Percentiles rank a stretch among this genome's conserved stretches.
phyloP scores from a whole-genome alignment of 2,797 vertebrate species.

The Chiloscyllium punctatum region DNA sequence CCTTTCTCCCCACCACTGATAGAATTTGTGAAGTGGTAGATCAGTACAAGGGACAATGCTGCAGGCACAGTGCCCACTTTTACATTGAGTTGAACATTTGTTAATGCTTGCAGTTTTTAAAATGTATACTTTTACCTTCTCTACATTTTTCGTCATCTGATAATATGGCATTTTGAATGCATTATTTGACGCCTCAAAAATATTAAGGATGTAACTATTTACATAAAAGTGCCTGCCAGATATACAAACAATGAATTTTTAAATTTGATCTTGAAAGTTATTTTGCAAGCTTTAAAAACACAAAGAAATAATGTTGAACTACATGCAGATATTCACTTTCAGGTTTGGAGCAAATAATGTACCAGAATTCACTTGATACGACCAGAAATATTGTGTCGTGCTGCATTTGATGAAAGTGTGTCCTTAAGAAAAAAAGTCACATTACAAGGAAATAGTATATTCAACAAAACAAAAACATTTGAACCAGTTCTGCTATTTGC shows the following conservation, averaged over 20 bases:
- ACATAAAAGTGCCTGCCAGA: neutral
- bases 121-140: too few species aligned
- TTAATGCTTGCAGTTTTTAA: too few species aligned
- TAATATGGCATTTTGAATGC: neutral
- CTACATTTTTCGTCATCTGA: too few species aligned
- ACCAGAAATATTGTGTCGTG: neutral
- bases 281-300: neutral
- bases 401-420: neutral
- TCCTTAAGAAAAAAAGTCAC: neutral
- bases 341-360: neutral
- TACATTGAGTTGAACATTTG: too few species aligned
- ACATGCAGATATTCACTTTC: neutral
- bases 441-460: neutral
- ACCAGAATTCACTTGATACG: neutral
- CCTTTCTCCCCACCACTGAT: too few species aligned
- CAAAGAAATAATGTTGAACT: neutral
- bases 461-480: neutral
- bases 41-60: too few species aligned
- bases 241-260: neutral
- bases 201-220: neutral
- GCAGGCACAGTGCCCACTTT: too few species aligned
- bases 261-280: neutral
- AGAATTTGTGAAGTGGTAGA: too few species aligned
- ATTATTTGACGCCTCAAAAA: neutral
- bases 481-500: neutral